Evolutionary conservation across 2,888 invertebrate species (phyloP).

Genomic region (Aphodius granarius): DNA sequence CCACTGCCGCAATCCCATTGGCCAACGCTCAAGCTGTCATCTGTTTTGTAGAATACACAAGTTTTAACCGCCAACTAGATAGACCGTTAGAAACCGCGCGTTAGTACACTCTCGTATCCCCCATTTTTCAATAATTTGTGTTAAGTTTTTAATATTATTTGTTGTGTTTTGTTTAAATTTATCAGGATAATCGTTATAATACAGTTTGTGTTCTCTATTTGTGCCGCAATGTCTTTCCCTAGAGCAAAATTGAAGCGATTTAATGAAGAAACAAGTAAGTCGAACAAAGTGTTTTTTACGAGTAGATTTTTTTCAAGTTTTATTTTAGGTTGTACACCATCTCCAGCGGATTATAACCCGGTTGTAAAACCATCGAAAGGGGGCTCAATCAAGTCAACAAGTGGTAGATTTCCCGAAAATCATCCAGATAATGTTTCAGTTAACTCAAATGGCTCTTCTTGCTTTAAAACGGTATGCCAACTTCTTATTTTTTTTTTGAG

Average conservation of each 20-base stretch:
- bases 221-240: constrained; percentile 63
- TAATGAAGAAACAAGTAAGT: constrained; percentile 59
- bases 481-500: no score
- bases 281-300: constrained; percentile 17
- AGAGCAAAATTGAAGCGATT: constrained; percentile 60
- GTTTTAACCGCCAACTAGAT: no score
- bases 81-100: no score
- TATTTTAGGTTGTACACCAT: constrained; percentile 54
- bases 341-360: constrained; percentile 51
- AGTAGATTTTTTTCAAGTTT: constrained; percentile 16
- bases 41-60: no score
- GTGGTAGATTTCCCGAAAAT: neutral
- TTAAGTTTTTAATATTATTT: no score
- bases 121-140: no score
- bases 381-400: neutral
- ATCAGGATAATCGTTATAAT: no score
- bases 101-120: no score
- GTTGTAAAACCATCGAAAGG: neutral
- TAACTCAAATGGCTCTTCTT: neutral
- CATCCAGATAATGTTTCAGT: neutral
- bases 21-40: no score
- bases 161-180: no score
- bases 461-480: neutral
- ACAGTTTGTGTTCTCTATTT: no score
- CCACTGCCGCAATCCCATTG: no score